Evolutionary conservation across 2,797 vertebrate genomes (phyloP), one percentile per base, ranked within the genome.

Genomic region (Clarias pachynema): DNA sequence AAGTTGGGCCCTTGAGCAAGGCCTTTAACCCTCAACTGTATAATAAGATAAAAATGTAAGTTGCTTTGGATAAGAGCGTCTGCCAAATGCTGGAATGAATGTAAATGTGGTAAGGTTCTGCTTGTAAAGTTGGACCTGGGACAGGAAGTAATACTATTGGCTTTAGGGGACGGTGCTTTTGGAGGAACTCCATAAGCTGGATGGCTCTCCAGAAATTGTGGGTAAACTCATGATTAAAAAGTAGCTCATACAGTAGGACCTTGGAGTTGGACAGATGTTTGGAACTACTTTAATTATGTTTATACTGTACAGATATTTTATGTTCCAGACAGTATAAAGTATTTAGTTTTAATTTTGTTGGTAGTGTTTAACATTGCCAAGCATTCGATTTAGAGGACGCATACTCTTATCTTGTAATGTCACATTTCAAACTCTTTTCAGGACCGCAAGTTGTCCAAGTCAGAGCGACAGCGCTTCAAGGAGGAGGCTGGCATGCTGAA

Each of bases 401-500:
- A 20, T 26, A 81, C 24, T 3, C 1, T 81, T 62, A 14, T 79
- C 9, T 26, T 73, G 20, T 29, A 69, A 69, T 62, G 53, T 75
- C 10, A 59, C 5, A 24, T 34, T 82, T 82, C 7, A 15, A 26
- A 70, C 24, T 26, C 3, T 73, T 81, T 24, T 87, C 82, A 99
- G 98, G 98, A 99, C 94, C 97, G 98, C 83, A 99, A 99, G 89
- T 93, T 99, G 91, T 96, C 98, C 26, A 99, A 96, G 91, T 94
- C 98, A 0, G 98, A 99, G 93, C 95, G 98, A 65, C 97, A 99
- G 79, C 96, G 98, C 75, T 99, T 99, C 93, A 99, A 99, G 93
- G 98, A 99, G 91, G 98, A 99, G 93, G 98, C 98, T 8, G 98
- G 97, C 84, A 99, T 99, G 98, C 91, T 99, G 89, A 99, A 99